A percentile compares a stretch with the other conserved stretches of the same genome.
These are phyloP conservation scores for Halcyon smyrnensis DNA, from an alignment of 2,797 vertebrate genomes.

Conservation along the genomic window DNA sequence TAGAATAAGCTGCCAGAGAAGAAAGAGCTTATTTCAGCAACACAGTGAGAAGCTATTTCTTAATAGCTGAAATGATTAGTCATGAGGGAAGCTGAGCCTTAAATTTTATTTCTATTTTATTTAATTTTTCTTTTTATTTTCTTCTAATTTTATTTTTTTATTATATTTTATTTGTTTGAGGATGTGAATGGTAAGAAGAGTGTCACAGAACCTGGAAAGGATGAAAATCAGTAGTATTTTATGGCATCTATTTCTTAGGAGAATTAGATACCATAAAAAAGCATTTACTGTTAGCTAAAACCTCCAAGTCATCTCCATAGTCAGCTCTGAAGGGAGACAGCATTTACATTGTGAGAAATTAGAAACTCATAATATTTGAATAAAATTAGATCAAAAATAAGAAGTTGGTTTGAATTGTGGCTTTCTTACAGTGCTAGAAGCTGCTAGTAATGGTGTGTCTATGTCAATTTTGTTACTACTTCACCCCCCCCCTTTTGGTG, in stretches of 20 bases:
- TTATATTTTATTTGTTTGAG: background rate
- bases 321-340: background rate
- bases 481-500: accelerated
- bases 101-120: background rate
- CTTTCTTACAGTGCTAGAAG: background rate
- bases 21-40: background rate
- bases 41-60: background rate
- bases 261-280: background rate
- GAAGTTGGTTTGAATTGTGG: background rate
- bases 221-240: background rate
- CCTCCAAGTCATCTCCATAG: background rate
- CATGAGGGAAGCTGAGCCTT: background rate
- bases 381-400: background rate
- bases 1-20: background rate
- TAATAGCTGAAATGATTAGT: background rate
- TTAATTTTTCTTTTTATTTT: too few relatives aligned
- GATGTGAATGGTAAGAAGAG: background rate
- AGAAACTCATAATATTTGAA: background rate
- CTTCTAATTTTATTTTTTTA: too few relatives aligned
- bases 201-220: background rate
- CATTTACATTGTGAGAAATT: background rate
- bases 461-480: background rate
- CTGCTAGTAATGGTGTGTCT: background rate
- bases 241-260: background rate
- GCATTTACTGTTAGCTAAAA: background rate